Conservation (phyloP, 2,113 vertebrate species). For the Irena cyanogastra region DNA sequence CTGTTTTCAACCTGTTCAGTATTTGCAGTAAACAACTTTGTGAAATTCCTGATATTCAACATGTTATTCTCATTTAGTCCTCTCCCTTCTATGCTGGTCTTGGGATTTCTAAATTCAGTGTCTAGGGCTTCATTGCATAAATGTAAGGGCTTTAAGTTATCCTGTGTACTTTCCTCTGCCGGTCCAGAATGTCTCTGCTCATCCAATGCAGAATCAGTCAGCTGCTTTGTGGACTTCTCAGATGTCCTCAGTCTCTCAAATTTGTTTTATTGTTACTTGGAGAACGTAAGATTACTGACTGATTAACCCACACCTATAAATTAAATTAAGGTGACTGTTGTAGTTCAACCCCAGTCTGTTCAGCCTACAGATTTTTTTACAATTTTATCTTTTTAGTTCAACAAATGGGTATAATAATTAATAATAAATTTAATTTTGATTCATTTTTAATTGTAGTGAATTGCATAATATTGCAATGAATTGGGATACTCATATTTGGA, state of each 20-base stretch:
- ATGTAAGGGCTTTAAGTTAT: neutral
- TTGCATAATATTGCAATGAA: neutral
- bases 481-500: neutral
- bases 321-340: neutral
- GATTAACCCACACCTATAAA: neutral
- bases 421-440: neutral
- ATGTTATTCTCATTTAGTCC: neutral
- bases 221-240: neutral
- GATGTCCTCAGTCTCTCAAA: neutral
- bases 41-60: neutral
- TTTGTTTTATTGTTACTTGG: neutral
- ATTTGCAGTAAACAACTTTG: slow-evolving; percentile 8
- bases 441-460: neutral
- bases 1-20: neutral
- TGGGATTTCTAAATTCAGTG: neutral
- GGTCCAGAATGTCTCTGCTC: neutral
- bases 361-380: neutral
- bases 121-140: neutral
- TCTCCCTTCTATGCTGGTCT: neutral
- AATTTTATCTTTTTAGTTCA: neutral
- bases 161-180: neutral
- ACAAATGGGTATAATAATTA: neutral
- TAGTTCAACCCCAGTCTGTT: neutral
- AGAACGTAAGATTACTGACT: neutral
- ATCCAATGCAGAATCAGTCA: neutral